Conservation (phyloP, 1,140 invertebrate genomes). For the Trachymyrmex cornetzi region DNA sequence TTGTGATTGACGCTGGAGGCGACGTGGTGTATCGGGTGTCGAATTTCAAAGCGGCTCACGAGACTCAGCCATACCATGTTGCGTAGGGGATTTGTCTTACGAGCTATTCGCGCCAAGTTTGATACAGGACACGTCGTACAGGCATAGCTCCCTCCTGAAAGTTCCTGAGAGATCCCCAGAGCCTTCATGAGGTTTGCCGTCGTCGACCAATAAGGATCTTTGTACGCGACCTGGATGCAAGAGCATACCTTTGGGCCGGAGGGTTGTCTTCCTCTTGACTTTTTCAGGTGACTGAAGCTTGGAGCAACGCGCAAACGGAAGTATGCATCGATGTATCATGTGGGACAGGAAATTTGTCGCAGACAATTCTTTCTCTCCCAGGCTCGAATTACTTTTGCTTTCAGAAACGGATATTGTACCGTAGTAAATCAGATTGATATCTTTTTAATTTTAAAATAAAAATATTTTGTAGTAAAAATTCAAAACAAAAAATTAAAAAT, state of each 20-base stretch:
- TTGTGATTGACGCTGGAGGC: conserved; percentile 22
- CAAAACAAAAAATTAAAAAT: not conserved
- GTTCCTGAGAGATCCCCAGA: conserved; percentile 29
- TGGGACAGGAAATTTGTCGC: conserved; percentile 37
- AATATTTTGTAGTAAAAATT: conserved; percentile 3
- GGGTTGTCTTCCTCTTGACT: conserved; percentile 37
- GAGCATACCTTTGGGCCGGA: conserved; percentile 16
- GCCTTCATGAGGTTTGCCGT: conserved; percentile 39
- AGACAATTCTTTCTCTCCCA: conserved; percentile 30
- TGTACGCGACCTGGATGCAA: conserved; percentile 52
- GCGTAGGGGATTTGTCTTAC: conserved; percentile 10
- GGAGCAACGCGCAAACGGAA: conserved; percentile 11
- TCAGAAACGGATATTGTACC: conserved; percentile 16
- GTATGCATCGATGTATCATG: conserved; percentile 44
- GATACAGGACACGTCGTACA: conserved; percentile 61
- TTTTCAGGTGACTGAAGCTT: conserved; percentile 35
- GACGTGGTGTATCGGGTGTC: conserved; percentile 46
- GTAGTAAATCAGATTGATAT: conserved; percentile 1
- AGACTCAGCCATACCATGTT: not conserved
- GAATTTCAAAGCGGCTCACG: conserved; percentile 53
- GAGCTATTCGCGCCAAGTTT: conserved; percentile 49
- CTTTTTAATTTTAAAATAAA: not conserved
- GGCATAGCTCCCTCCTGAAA: conserved; percentile 45
- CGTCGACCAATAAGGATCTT: conserved; percentile 60
- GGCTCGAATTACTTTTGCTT: conserved; percentile 35